Base-by-base conservation (phyloP, 2,888 invertebrate species). In the Prosopocoilus inquinatus region DNA sequence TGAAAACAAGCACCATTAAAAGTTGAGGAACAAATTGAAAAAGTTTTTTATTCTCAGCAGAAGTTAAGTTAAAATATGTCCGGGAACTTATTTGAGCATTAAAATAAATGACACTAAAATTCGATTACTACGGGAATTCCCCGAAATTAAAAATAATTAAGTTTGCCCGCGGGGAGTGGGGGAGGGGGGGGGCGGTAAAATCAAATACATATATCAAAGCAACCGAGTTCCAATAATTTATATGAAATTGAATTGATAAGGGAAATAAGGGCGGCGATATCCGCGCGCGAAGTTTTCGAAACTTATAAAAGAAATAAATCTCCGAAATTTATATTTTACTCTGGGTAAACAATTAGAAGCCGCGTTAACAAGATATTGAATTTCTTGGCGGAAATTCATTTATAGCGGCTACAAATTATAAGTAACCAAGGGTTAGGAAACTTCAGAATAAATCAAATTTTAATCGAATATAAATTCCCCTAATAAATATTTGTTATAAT, bases 401-500 rank as follows among this genome's bases (percentile, higher is more conserved):
- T 36, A 36, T 36, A 36, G 12, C 36, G 12, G 36, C 36, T 36
- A 36, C 36, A 36, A 36, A 36, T 36, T 36, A 36, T 36, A 36
- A 36, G 12, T 36, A 36, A 11, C 36, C 36, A 41, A 41, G 15
- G 47, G 47, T 53, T 53, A 45, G 53, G 56, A 56, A 59, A 53
- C 49, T 50, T 43, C 50, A 48, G 51, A 53, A 59, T 59, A 59
- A 59, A 59, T 59, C 59, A 59, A 59, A 47, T 50, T 59, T 59
- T 55, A 56, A 53, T 55, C 47, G 53, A 53, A 57, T 56, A 53
- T 59, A 52, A 46, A 50, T 52, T 50, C 46, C 39, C 53, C 55
- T 53, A 55, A 56, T 56, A 59, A 56, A 58, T 57, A 56, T 59
- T 53, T 59, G 55, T 59, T 49, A 50, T 56, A 47, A 59, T 59